Evolutionary conservation across 2,113 vertebrate genomes (phyloP), one percentile per base, ranked within the genome.

Genomic region (Formicarius rufipectus): DNA sequence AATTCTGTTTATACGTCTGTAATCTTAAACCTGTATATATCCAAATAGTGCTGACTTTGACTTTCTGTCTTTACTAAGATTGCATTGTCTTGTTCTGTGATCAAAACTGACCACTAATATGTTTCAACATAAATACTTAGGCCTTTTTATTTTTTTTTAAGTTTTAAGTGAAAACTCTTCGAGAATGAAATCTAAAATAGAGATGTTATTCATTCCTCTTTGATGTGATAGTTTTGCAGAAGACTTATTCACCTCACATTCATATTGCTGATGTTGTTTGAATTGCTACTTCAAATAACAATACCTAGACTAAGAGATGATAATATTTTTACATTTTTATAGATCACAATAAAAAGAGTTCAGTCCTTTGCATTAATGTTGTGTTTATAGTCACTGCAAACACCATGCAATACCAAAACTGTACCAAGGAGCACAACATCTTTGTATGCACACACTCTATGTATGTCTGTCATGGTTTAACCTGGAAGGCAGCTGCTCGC

Each of bases 321-420:
- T 14, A 81, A 39, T 28, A 59, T 89, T 92, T 95, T 73, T 76
- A 67, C 20, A 35, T 76, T 92, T 80, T 64, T 94, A 63, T 56
- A 95, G 96, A 93, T 89, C 71, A 85, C 60, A 95, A 95, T 73
- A 75, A 67, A 81, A 93, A 87, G 3, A 33, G 16, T 78, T 84
- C 6, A 0, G 49, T 80, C 20, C 10, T 31, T 87, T 84, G 24
- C 47, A 86, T 47, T 67, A 93, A 31, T 93, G 23, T 3, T 76
- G 42, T 76, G 37, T 88, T 87, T 90, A 95, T 62, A 82, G n/a
- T 74, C 68, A 75, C 69, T 85, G 56, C 31, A 96, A 96, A 95
- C 14, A 22, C 23, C 40, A 81, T 24, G 35, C 50, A 96, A 96
- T 92, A 88, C 18, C 49, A 93, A 93, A 94, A 81, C 6, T 39